Evolutionary conservation across 2,888 invertebrate genomes (phyloP).

Genomic region (Euplexia lucipara): DNA sequence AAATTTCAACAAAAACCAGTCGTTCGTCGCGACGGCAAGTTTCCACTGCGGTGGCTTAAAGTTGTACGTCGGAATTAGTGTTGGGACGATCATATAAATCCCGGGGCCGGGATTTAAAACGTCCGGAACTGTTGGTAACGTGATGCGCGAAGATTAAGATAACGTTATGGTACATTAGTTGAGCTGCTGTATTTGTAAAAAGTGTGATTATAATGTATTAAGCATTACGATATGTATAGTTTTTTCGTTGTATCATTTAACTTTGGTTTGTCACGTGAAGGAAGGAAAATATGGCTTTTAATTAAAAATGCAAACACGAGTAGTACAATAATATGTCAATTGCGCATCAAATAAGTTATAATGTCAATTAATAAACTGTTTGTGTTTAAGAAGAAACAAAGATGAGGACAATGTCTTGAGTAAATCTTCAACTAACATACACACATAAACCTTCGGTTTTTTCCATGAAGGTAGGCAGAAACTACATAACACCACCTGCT

Average conservation of each 20-base stretch:
- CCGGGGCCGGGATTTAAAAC: constrained; percentile 47
- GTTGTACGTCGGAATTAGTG: constrained; percentile 68
- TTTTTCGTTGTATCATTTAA: not conserved
- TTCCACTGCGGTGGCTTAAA: constrained; percentile 70
- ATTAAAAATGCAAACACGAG: too few relatives aligned
- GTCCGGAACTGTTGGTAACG: constrained; percentile 42
- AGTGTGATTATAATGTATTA: not conserved
- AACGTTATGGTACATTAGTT: constrained; percentile 1
- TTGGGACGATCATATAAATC: constrained; percentile 60
- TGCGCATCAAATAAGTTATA: too few relatives aligned
- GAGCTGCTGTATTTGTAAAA: constrained; percentile 2
- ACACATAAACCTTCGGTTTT: too few relatives aligned
- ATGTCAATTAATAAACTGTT: too few relatives aligned
- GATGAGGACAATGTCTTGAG: not conserved
- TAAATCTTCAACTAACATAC: too few relatives aligned
- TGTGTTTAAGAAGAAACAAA: too few relatives aligned
- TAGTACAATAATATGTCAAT: too few relatives aligned
- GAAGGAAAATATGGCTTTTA: too few relatives aligned
- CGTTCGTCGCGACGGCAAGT: constrained; percentile 62
- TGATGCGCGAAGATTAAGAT: constrained; percentile 40
- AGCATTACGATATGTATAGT: not conserved
- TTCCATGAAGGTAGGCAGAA: too few relatives aligned
- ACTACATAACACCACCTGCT: too few relatives aligned
- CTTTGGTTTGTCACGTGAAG: not conserved
- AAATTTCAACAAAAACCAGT: constrained; percentile 69